These are phyloP conservation scores for Ophion costatus DNA, from an alignment of 2,888 invertebrate species.

Conservation along the genomic window DNA sequence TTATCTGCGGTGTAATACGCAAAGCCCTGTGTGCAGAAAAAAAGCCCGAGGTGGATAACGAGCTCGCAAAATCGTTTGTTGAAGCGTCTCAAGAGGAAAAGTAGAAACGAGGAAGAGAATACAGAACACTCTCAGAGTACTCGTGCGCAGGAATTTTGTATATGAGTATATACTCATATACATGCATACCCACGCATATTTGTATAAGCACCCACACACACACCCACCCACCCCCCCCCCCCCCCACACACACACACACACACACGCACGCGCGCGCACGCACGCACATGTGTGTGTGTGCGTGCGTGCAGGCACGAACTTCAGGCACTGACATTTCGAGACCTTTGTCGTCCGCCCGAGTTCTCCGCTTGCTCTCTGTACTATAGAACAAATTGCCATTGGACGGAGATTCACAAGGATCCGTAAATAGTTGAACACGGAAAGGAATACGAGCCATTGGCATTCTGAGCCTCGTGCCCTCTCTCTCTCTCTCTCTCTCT, in stretches of 20 bases:
- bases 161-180: neutral
- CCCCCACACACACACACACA: too few relatives aligned
- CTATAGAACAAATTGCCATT: conserved; percentile 59
- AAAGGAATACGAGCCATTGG: conserved; percentile 63
- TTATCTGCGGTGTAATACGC: neutral
- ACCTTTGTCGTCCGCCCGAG: conserved; percentile 66
- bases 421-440: conserved; percentile 75
- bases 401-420: conserved; percentile 67
- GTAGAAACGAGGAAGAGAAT: conserved; percentile 40
- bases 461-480: conserved; percentile 58
- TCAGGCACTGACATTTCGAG: conserved; percentile 67
- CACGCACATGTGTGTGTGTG: too few relatives aligned
- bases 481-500: conserved; percentile 4
- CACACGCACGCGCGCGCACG: too few relatives aligned
- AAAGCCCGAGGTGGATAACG: conserved; percentile 30
- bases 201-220: neutral
- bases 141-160: conserved; percentile 15
- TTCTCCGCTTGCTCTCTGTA: conserved; percentile 52
- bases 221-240: too few relatives aligned
- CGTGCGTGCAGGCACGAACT: conserved; percentile 45
- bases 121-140: conserved; percentile 30
- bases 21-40: neutral
- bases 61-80: conserved; percentile 56
- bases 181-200: neutral
- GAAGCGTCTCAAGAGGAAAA: conserved; percentile 56